Conservation (phyloP, 2,797 vertebrate species). For the Potorous gilbertii region DNA sequence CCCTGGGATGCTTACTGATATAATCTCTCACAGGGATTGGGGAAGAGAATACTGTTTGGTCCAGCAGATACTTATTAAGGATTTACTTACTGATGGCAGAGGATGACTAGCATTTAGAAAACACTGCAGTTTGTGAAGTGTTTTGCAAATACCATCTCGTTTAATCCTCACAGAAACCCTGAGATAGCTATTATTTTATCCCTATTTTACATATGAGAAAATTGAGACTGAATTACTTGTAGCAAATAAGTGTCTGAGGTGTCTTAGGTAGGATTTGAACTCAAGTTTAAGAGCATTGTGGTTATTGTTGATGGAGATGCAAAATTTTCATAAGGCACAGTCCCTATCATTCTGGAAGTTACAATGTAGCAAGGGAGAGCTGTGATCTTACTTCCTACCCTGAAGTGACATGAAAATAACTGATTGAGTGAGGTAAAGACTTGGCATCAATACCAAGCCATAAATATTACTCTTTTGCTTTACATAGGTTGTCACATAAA, state of each 20-base stretch:
- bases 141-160: too few species aligned
- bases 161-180: too few species aligned
- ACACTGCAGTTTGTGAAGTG: too few species aligned
- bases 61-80: neutral
- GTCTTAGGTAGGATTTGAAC: neutral
- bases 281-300: neutral
- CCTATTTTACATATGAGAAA: neutral
- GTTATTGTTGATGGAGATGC: neutral
- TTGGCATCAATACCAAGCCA: neutral
- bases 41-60: neutral
- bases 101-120: neutral
- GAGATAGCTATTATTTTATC: too few species aligned
- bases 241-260: neutral
- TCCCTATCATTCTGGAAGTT: neutral
- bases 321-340: neutral
- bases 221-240: neutral
- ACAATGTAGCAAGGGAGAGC: neutral
- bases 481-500: neutral
- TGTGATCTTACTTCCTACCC: neutral
- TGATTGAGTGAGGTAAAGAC: neutral
- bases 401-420: conserved; percentile 40
- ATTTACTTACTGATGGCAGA: neutral
- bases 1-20: too few species aligned
- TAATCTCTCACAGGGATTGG: too few species aligned
- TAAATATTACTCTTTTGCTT: neutral